Base-by-base conservation (phyloP, 2,888 invertebrate genomes). In the Tuta absoluta region DNA sequence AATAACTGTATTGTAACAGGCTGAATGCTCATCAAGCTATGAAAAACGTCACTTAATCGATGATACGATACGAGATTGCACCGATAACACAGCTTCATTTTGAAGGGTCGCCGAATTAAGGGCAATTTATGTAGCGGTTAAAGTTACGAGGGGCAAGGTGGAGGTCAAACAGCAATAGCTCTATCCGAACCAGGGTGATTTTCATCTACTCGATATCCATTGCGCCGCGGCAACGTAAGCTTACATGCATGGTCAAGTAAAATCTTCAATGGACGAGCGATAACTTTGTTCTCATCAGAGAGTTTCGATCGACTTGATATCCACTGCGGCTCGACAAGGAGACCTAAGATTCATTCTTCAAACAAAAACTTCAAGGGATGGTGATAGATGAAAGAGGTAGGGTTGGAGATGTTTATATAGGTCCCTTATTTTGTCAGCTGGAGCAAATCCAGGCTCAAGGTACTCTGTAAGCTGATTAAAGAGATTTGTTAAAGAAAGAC, bases 81-180 rank as follows among this genome's bases (percentile, higher is more conserved):
- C 61, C 61, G 64, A 64, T 53, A 60, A 21, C 21, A 61, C 64
- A 45, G 61, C 64, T 61, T 76, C 72, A 75, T 75, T 73, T 71
- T 65, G 77, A 69, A 68, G 69, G 71, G 69, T 66, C 67, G 66
- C 68, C 69, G 70, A 77, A 83, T 82, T 81, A 78, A 74, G 82
- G 79, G 75, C 79, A 83, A 84, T 84, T 85, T 81, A 83, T 80
- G 71, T 72, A 78, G 75, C 74, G 80, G 75, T 77, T 74, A 79
- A 79, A 75, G 77, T 75, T 71, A 74, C 71, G 69, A 66, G 63
- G 71, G 74, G 72, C 69, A 71, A 63, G 74, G 74, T 76, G 81
- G 76, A 84, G 83, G 84, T 84, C 78, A 79, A 78, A 75, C 73
- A 63, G 56, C 28, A 24, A 49, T 65, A 51, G 33, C 33, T 33